Percentiles rank a stretch among this genome's conserved stretches.
Evolutionary conservation across 2,797 vertebrate genomes (phyloP).

Genomic region (Brotogeris chrysoptera): DNA sequence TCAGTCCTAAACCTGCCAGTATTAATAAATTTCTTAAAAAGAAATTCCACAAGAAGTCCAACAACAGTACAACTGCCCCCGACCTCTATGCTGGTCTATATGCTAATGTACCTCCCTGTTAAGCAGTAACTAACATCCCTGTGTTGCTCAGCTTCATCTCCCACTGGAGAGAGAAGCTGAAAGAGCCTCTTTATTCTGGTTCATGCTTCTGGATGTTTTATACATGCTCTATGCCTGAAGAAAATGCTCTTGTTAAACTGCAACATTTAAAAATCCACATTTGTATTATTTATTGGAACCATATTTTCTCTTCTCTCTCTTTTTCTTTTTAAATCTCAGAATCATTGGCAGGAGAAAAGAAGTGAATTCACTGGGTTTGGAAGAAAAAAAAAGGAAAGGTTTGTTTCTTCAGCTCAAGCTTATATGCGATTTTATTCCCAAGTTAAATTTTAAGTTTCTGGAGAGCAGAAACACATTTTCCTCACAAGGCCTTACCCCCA

Average conservation of each 20-base stretch:
- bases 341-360: neutral
- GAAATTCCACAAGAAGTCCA: neutral
- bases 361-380: neutral
- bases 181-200: neutral
- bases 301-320: neutral
- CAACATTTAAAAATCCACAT: neutral
- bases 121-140: neutral
- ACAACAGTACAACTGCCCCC: neutral
- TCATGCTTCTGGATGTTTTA: neutral
- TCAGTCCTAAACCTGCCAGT: neutral
- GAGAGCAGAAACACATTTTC: neutral
- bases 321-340: neutral
- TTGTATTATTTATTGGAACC: neutral
- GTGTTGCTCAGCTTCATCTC: neutral
- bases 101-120: neutral
- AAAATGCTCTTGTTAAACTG: neutral
- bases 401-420: neutral
- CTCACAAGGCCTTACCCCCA: neutral
- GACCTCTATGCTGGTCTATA: neutral
- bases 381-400: neutral
- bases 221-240: neutral
- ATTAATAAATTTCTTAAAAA: neutral
- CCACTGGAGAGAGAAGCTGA: neutral
- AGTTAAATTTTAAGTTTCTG: neutral
- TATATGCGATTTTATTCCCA: neutral